Base-by-base conservation (phyloP, 2,888 invertebrate species). In the Mactromeris polynyma region DNA sequence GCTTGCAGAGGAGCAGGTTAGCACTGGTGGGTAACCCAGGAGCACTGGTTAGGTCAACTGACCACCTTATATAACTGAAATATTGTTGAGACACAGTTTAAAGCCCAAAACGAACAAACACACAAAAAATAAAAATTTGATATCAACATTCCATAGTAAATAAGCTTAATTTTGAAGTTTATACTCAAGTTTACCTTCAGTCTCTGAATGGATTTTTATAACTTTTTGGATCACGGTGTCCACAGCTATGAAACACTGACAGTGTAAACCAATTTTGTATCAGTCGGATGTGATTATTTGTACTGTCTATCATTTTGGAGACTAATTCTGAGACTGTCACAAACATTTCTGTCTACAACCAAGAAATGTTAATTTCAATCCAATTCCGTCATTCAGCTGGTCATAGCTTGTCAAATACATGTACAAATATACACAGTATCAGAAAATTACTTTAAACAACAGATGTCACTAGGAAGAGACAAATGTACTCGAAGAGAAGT, bases 321-420 rank as follows among this genome's bases (percentile, higher is more conserved):
- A 73, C 73, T 73, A 73, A 73, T 73, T 73, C 33, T 73, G 33
- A 19, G 73, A 36, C 19, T 73, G 73, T 73, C 73, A 73, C 73
- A 73, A 19, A 17, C 33, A 73, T 33, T 73, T 73, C 33, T 36
- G 73, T 73, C 36, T 36, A 73, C 73, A 36, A 73, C n/a, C 73
- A 73, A 73, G 33, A 73, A 73, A 36, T 33, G 36, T 73, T 73
- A 73, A 73, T 73, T 31, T 33, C 26, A 17, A 36, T 33, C 26
- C 17, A 3, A 64, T 26, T 64, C 58, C n/a, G n/a, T 26, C 58
- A 64, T 26, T 26, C 58, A 64, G 9, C 58, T 64, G n/a, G 26
- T n/a, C 58, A 2, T 4, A 64, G 58, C 26, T 64, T 64, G 58
- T 64, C 26, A 64, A 26, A 64, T 64, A 64, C 58, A 26, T 26